phyloP scores from a whole-genome alignment of 2,888 invertebrate genomes.

The Platerodrilus igneus region DNA sequence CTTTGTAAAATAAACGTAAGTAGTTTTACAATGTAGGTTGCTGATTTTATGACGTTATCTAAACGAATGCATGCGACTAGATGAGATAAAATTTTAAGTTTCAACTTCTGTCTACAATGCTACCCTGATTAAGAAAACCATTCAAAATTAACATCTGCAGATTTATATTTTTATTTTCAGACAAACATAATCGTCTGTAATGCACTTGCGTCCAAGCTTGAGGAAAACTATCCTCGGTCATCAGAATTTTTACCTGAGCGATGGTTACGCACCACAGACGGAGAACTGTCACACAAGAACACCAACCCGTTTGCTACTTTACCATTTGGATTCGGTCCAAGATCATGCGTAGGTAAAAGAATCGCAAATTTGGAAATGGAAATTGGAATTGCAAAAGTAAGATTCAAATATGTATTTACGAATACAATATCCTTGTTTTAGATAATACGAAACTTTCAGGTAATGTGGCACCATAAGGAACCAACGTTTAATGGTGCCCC shows the following conservation, averaged over 20 bases:
- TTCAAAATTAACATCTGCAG: no score
- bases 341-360: constrained; percentile 65
- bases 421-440: constrained; percentile 13
- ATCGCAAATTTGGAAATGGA: constrained; percentile 61
- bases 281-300: constrained; percentile 31
- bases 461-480: constrained; percentile 38
- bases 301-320: constrained; percentile 57
- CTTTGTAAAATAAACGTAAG: no score
- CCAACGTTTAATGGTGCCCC: constrained; percentile 26
- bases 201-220: constrained; percentile 5
- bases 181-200: constrained; percentile 2
- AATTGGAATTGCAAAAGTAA: constrained; percentile 35
- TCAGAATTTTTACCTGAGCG: constrained; percentile 38
- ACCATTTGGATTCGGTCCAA: constrained; percentile 66
- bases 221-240: constrained; percentile 25
- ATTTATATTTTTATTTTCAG: no score
- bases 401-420: constrained; percentile 2
- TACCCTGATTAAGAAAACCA: no score
- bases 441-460: constrained; percentile 33
- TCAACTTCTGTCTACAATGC: no score
- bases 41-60: no score
- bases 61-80: no score
- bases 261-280: constrained; percentile 31
- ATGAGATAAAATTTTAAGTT: no score
- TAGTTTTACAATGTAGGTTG: no score